Conservation (phyloP, 2,888 invertebrate species). For the Hirtodrosophila duncani region DNA sequence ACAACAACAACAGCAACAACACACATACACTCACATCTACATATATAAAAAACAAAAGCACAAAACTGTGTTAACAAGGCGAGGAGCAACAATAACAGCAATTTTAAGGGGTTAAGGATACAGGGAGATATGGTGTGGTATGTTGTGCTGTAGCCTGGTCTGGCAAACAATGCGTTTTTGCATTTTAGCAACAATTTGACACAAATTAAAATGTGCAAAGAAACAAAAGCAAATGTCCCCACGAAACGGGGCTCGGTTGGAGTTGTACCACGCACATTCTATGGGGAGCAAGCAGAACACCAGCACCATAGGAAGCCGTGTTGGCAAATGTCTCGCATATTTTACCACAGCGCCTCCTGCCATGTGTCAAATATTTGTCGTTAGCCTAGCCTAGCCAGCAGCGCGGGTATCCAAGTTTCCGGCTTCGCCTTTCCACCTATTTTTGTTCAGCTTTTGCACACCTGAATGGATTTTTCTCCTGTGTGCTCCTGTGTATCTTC, state of each 20-base stretch:
- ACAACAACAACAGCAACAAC: conserved; percentile 35
- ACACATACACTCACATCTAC: conserved; percentile 25
- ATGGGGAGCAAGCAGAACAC: neutral
- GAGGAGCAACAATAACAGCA: conserved; percentile 23
- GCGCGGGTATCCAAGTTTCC: conserved; percentile 24
- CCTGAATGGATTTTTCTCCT: conserved; percentile 54
- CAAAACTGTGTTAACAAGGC: conserved; percentile 71
- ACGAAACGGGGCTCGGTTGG: conserved; percentile 8
- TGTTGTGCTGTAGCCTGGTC: conserved; percentile 6
- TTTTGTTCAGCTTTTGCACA: conserved; percentile 20
- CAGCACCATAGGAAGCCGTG: conserved; percentile 14
- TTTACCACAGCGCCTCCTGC: conserved; percentile 37
- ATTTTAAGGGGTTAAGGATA: conserved; percentile 3
- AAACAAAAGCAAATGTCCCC: conserved; percentile 4
- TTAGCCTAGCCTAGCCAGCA: conserved; percentile 38
- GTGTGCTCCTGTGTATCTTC: conserved; percentile 40
- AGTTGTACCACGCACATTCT: conserved; percentile 27
- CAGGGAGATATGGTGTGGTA: conserved; percentile 11
- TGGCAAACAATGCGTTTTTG: conserved; percentile 67
- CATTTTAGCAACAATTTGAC: conserved; percentile 72
- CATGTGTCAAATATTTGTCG: conserved; percentile 68
- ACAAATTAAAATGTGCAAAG: conserved; percentile 67
- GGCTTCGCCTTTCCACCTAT: neutral
- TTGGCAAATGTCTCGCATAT: conserved; percentile 63
- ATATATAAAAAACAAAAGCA: conserved; percentile 62